These are phyloP conservation scores for Trichopria drosophilae DNA, from an alignment of 2,888 invertebrate species.

Conservation along the genomic window DNA sequence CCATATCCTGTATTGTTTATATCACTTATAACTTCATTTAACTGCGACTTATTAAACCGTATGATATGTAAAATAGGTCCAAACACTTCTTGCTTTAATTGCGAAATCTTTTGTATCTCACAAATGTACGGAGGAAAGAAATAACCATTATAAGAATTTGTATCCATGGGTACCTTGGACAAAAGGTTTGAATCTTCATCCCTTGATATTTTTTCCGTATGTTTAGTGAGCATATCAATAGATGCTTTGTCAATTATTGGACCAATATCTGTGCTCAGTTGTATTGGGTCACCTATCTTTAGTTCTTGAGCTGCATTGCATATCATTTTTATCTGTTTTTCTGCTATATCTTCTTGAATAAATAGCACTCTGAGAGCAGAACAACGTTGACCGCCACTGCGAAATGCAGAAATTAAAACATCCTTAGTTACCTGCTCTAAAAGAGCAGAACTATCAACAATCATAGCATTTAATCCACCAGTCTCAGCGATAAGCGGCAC, in stretches of 20 bases:
- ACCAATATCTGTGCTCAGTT: constrained; percentile 6
- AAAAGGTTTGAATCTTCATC: constrained; percentile 6
- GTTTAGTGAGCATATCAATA: constrained; percentile 5
- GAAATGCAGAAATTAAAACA: constrained; percentile 16
- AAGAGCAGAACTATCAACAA: constrained; percentile 17
- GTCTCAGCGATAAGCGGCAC: constrained; percentile 17
- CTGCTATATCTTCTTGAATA: constrained; percentile 18
- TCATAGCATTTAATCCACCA: constrained; percentile 16
- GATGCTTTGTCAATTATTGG: constrained; percentile 11
- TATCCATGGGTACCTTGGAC: too few relatives aligned
- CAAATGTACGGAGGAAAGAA: constrained; percentile 5
- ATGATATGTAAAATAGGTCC: constrained; percentile 12
- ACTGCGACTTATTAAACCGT: constrained; percentile 9
- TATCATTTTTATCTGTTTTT: constrained; percentile 17
- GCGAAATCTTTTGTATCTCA: constrained; percentile 1
- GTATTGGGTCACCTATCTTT: constrained; percentile 8
- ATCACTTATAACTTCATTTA: constrained; percentile 12
- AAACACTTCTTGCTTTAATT: constrained; percentile 10
- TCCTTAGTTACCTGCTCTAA: constrained; percentile 13
- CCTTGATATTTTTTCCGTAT: constrained; percentile 10
- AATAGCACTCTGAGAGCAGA: constrained; percentile 15
- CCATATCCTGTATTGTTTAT: constrained; percentile 18
- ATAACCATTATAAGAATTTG: constrained; percentile 9
- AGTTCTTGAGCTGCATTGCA: constrained; percentile 13
- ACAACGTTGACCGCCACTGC: constrained; percentile 16